A percentile compares a stretch with the other conserved stretches of the same genome.
Conservation (phyloP, 2,888 invertebrate species). For the Caenorhabditis afra region DNA sequence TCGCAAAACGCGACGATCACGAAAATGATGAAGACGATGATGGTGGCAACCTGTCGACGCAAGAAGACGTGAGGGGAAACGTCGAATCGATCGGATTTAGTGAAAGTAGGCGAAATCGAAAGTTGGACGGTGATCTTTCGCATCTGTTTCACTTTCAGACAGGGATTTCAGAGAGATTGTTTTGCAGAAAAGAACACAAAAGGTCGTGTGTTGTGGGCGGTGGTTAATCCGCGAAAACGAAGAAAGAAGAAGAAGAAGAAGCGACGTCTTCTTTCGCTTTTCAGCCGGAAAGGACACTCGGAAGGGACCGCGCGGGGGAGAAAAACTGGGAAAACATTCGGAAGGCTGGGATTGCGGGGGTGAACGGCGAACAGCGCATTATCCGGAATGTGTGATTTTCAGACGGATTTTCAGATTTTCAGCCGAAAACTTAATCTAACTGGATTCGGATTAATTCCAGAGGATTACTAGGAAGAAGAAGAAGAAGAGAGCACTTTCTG, state of each 20-base stretch:
- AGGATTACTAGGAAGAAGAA: neutral
- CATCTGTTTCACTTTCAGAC: neutral
- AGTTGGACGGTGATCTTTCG: neutral
- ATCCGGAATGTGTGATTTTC: neutral
- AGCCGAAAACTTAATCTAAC: no score
- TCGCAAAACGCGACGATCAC: neutral
- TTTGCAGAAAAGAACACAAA: neutral
- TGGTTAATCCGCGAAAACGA: no score
- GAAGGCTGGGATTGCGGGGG: constrained; percentile 11
- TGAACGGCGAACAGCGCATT: neutral
- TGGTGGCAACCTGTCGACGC: neutral
- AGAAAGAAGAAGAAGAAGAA: neutral
- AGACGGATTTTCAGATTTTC: neutral
- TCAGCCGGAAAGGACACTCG: no score
- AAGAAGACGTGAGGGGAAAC: neutral
- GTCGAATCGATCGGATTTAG: constrained; percentile 1
- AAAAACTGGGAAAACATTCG: constrained; percentile 16
- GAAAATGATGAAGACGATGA: no score
- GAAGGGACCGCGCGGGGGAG: constrained; percentile 11
- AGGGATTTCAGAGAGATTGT: neutral
- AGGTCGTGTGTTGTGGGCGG: no score
- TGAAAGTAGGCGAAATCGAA: neutral
- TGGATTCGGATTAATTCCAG: neutral
- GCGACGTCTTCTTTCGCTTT: no score
- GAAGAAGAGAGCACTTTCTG: neutral